These are phyloP conservation scores for Drosophila athabasca DNA, from an alignment of 1,140 invertebrate genomes.

Conservation along the genomic window DNA sequence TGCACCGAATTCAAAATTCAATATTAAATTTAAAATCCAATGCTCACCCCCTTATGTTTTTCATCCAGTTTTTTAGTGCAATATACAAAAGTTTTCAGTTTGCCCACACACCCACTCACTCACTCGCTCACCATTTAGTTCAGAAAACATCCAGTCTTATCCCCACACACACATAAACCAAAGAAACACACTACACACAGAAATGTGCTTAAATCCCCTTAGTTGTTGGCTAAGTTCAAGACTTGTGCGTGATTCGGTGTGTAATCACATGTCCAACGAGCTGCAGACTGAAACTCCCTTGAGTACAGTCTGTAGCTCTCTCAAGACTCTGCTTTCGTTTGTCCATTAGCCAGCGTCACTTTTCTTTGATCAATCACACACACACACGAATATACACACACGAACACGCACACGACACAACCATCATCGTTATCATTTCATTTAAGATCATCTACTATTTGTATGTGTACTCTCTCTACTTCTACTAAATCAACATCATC, in stretches of 20 bases:
- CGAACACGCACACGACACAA: too few species aligned
- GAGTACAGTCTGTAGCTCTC: too few species aligned
- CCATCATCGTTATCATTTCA: slow-evolving; percentile 14
- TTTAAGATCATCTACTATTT: slow-evolving; percentile 8
- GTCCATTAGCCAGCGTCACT: too few species aligned
- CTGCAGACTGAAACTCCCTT: neutral
- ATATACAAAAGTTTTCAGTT: slow-evolving; percentile 52
- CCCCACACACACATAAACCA: slow-evolving; percentile 3
- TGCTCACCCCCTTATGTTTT: slow-evolving; percentile 14
- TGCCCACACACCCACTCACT: slow-evolving; percentile 25
- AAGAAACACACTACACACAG: slow-evolving; percentile 12
- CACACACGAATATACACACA: too few species aligned
- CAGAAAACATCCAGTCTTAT: neutral
- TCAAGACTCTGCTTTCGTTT: too few species aligned
- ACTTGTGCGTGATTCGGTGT: slow-evolving; percentile 16
- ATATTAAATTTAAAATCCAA: slow-evolving; percentile 1
- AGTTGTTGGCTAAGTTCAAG: slow-evolving; percentile 33
- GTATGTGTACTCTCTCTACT: slow-evolving; percentile 27
- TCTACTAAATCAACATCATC: slow-evolving; percentile 52
- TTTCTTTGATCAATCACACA: too few species aligned
- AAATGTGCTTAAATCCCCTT: slow-evolving; percentile 29
- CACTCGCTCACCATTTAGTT: slow-evolving; percentile 1
- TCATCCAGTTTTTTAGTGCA: slow-evolving; percentile 68
- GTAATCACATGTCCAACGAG: neutral
- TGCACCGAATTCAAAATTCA: slow-evolving; percentile 4